A percentile compares a stretch with the other conserved stretches of the same genome.
These are phyloP conservation scores for Palloptera scutellata DNA, from an alignment of 2,888 invertebrate species.

Conservation along the genomic window DNA sequence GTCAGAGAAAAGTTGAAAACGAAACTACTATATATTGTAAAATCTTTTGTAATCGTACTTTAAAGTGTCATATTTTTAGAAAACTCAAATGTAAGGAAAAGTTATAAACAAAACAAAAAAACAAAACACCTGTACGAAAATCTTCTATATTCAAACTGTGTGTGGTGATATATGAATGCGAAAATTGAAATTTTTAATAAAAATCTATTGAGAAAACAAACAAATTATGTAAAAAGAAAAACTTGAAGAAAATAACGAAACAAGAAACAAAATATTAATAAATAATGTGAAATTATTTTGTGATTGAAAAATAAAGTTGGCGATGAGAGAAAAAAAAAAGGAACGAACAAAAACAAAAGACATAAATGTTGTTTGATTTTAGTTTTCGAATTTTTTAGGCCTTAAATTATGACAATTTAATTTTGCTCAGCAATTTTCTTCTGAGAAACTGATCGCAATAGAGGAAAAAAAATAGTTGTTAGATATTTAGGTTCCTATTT, in stretches of 20 bases:
- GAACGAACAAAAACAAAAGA: neutral
- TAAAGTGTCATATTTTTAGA: conserved; percentile 28
- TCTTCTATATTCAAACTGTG: neutral
- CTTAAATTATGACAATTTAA: too few relatives aligned
- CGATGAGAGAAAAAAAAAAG: conserved; percentile 18
- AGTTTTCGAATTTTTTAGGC: too few relatives aligned
- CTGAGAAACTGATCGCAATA: too few relatives aligned
- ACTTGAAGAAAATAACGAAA: conserved; percentile 3
- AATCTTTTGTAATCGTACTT: conserved; percentile 18
- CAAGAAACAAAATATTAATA: conserved; percentile 10
- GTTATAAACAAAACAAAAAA: neutral
- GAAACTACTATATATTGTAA: neutral
- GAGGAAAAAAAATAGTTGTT: too few relatives aligned
- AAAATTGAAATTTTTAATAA: neutral
- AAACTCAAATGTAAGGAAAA: conserved; percentile 14
- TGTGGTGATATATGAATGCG: conserved; percentile 11
- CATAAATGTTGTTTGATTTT: too few relatives aligned
- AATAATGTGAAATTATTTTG: conserved; percentile 28
- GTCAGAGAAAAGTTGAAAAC: neutral
- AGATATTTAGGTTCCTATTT: too few relatives aligned
- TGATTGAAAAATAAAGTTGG: conserved; percentile 28
- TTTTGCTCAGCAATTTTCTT: too few relatives aligned
- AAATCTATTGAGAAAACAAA: neutral
- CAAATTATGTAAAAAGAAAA: neutral
- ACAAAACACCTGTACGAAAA: too few relatives aligned